Conservation (phyloP, 2,113 vertebrate genomes). For the Garra rufa region DNA sequence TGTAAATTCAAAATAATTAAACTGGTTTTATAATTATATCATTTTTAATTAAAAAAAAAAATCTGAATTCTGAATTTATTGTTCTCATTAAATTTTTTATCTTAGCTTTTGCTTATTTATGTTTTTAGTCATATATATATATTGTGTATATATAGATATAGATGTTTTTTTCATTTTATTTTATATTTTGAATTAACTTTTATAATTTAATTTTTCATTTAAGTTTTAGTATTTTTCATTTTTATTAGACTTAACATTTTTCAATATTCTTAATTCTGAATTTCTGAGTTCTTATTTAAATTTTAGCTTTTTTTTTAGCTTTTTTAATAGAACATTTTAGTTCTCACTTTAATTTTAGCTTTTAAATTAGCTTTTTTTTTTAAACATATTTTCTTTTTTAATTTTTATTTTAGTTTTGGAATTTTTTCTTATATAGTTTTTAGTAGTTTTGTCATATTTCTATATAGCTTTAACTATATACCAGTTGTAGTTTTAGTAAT, state of each 20-base stretch:
- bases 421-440: not conserved
- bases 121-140: no score
- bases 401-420: not conserved
- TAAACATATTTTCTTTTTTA: not conserved
- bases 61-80: no score
- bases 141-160: no score
- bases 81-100: no score
- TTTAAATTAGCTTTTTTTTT: not conserved
- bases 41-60: no score
- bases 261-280: not conserved
- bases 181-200: not conserved
- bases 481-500: not conserved
- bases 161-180: no score
- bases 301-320: not conserved
- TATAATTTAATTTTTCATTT: not conserved
- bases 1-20: no score
- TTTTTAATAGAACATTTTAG: not conserved
- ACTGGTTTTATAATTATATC: no score
- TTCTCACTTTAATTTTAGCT: not conserved
- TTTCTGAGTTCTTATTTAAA: not conserved
- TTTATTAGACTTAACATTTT: not conserved
- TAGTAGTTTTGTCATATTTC: no score
- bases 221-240: not conserved
- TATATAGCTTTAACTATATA: not conserved
- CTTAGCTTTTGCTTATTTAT: no score